phyloP scores from a whole-genome alignment of 1,140 invertebrate genomes.

The Drosophila kepulauana region DNA sequence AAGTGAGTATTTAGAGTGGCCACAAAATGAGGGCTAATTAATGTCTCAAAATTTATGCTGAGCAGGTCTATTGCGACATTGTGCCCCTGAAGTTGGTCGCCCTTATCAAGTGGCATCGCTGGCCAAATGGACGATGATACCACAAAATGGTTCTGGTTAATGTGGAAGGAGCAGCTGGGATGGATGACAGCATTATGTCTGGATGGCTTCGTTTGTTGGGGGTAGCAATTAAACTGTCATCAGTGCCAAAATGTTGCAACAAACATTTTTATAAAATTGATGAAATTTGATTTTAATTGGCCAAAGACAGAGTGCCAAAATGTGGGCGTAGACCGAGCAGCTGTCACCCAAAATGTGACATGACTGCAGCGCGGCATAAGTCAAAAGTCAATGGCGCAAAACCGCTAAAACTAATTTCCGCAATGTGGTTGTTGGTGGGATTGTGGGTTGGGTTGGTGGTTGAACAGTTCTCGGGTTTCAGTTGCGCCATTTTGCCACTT shows the following conservation, averaged over 20 bases:
- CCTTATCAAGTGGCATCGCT: slow-evolving; percentile 56
- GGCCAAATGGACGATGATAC: slow-evolving; percentile 57
- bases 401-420: slow-evolving; percentile 80
- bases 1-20: slow-evolving; percentile 37
- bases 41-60: slow-evolving; percentile 56
- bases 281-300: slow-evolving; percentile 82
- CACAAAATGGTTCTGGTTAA: slow-evolving; percentile 45
- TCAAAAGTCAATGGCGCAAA: slow-evolving; percentile 31
- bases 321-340: slow-evolving; percentile 54
- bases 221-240: slow-evolving; percentile 76
- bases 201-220: slow-evolving; percentile 13
- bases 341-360: slow-evolving; percentile 57
- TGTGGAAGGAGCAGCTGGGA: slow-evolving; percentile 75
- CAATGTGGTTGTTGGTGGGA: slow-evolving; percentile 34
- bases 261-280: slow-evolving; percentile 56
- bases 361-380: slow-evolving; percentile 6
- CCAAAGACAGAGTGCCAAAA: slow-evolving; percentile 55
- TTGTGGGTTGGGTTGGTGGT: neutral
- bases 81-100: neutral
- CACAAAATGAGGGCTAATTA: slow-evolving; percentile 72
- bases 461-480: slow-evolving; percentile 10
- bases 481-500: slow-evolving; percentile 73
- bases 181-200: slow-evolving; percentile 34
- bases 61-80: slow-evolving; percentile 37
- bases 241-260: slow-evolving; percentile 55